These are phyloP conservation scores for Apaloderma vittatum DNA, from an alignment of 2,113 vertebrate genomes.

Conservation along the genomic window DNA sequence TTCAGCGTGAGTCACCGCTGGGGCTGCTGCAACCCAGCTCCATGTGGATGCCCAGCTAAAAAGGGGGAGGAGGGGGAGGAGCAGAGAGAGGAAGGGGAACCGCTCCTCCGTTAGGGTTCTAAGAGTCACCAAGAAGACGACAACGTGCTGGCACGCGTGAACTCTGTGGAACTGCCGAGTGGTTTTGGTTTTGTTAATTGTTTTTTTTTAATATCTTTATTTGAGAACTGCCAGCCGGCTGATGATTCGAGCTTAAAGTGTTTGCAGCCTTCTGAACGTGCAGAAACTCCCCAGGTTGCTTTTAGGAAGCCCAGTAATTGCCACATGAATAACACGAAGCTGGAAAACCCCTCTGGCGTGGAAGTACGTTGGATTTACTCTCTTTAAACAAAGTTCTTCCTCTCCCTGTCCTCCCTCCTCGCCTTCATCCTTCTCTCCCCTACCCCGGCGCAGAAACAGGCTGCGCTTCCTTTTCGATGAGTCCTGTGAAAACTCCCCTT, in stretches of 20 bases:
- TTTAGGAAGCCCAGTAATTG: not conserved
- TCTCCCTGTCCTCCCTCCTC: not conserved
- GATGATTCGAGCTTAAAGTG: not conserved
- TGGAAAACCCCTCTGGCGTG: not conserved
- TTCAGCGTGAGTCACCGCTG: conserved; percentile 63
- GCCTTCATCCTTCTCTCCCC: not conserved
- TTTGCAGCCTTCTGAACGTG: not conserved
- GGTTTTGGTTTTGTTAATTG: not conserved
- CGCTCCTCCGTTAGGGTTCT: not conserved
- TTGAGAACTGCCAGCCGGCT: not conserved
- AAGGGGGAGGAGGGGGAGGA: not conserved
- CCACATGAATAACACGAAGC: not conserved
- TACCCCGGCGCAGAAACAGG: not conserved
- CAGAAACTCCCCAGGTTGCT: not conserved
- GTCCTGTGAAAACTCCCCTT: not conserved
- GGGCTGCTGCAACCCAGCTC: not conserved
- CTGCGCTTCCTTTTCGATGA: not conserved
- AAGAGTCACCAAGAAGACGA: not conserved
- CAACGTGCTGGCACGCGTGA: not conserved
- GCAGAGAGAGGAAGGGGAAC: not conserved
- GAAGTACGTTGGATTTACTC: not conserved
- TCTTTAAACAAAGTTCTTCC: not conserved
- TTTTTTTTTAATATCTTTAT: not conserved
- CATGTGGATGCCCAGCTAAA: conserved; percentile 9
- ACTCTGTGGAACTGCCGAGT: rapidly evolving